Percentiles rank a stretch among this genome's conserved stretches.
phyloP scores from a whole-genome alignment of 2,888 invertebrate species.

The Ecdyonurus torrentis region DNA sequence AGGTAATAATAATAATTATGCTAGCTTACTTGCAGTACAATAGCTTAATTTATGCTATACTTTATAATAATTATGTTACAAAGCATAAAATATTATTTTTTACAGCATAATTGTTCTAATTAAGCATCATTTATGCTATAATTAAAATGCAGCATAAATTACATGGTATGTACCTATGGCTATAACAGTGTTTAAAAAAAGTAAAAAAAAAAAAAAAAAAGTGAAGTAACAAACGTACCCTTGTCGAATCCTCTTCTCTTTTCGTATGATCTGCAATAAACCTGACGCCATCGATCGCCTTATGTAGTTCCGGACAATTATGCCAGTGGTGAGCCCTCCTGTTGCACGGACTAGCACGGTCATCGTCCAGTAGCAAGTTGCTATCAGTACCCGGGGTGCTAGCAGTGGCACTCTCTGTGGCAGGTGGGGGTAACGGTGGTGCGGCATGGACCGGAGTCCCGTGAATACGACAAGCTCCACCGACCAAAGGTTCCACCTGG shows the following conservation, averaged over 20 bases:
- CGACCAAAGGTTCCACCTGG: background rate
- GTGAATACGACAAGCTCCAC: constrained; percentile 1
- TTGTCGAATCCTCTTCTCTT: constrained; percentile 78
- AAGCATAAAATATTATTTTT: too few relatives aligned
- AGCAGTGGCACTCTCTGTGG: constrained; percentile 13
- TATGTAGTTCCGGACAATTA: constrained; percentile 79
- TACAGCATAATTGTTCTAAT: too few relatives aligned
- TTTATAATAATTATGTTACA: too few relatives aligned
- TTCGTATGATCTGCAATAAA: constrained; percentile 87
- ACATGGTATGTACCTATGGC: too few relatives aligned
- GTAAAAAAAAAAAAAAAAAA: too few relatives aligned
- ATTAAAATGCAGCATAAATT: too few relatives aligned
- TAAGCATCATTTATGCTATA: too few relatives aligned
- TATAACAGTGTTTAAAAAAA: too few relatives aligned
- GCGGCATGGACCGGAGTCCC: constrained; percentile 12
- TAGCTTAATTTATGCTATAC: too few relatives aligned
- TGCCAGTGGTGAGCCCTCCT: constrained; percentile 61
- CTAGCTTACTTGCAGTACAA: too few relatives aligned
- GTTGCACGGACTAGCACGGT: constrained; percentile 35
- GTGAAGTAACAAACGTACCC: constrained; percentile 49
- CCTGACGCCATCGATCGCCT: constrained; percentile 81
- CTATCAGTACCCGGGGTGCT: constrained; percentile 6
- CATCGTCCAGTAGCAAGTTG: constrained; percentile 21
- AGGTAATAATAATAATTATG: too few relatives aligned
- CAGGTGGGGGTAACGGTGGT: constrained; percentile 25